These are phyloP conservation scores for Phortica variegata DNA, from an alignment of 1,140 invertebrate genomes.

Conservation along the genomic window DNA sequence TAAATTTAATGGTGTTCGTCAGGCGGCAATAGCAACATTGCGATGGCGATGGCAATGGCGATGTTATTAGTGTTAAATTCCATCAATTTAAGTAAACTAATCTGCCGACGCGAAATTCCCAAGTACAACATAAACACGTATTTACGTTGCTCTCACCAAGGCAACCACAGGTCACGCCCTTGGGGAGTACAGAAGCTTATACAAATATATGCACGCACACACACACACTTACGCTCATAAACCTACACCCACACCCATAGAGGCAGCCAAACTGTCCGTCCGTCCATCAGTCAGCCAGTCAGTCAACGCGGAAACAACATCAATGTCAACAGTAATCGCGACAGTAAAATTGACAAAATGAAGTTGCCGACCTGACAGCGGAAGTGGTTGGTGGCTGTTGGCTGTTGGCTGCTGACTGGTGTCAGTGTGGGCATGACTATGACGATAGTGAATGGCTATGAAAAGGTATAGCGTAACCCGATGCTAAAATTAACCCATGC, in stretches of 20 bases:
- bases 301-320: conserved; percentile 29
- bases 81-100: conserved; percentile 53
- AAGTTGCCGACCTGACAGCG: conserved; percentile 21
- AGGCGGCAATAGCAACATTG: conserved; percentile 5
- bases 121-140: conserved; percentile 47
- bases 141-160: conserved; percentile 14
- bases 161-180: not conserved
- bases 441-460: conserved; percentile 29
- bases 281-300: no score
- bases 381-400: conserved; percentile 18
- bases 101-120: conserved; percentile 26
- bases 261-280: not conserved
- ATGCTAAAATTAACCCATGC: conserved; percentile 41
- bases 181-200: no score
- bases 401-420: not conserved
- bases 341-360: conserved; percentile 23
- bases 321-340: conserved; percentile 37
- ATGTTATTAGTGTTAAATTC: conserved; percentile 49
- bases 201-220: conserved; percentile 25
- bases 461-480: conserved; percentile 24
- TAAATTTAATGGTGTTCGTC: not conserved
- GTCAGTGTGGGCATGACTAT: not conserved
- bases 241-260: conserved; percentile 5
- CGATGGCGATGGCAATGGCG: no score
- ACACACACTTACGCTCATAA: conserved; percentile 24